phyloP scores from a whole-genome alignment of 2,888 invertebrate genomes.

The Cataglyphis albicans region DNA sequence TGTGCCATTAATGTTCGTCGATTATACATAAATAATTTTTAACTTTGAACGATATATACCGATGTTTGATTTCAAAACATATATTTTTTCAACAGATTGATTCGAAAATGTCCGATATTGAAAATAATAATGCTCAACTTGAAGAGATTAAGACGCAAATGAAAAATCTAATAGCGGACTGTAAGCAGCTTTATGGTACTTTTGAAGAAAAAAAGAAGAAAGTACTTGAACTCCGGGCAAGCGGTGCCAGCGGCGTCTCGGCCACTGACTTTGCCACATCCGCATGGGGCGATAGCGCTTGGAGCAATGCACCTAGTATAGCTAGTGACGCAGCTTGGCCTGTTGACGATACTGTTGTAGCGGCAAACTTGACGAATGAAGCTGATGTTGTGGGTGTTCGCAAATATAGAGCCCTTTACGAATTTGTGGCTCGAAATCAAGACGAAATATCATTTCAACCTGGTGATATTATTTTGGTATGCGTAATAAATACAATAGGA shows the following conservation, averaged over 20 bases:
- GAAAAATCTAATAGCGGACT: conserved; percentile 89
- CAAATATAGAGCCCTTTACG: conserved; percentile 96
- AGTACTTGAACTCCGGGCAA: conserved; percentile 88
- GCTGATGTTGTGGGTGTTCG: conserved; percentile 87
- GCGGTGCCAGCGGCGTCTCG: conserved; percentile 85
- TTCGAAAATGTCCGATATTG: conserved; percentile 92
- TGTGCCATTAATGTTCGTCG: background rate
- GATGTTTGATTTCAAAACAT: conserved; percentile 5
- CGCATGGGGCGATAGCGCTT: conserved; percentile 89
- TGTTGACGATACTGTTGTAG: conserved; percentile 77
- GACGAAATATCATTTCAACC: conserved; percentile 98
- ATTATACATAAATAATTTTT: background rate
- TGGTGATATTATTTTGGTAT: conserved; percentile 95
- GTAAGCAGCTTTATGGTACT: conserved; percentile 89
- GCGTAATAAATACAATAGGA: background rate
- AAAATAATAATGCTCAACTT: conserved; percentile 92
- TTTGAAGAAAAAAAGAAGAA: conserved; percentile 90
- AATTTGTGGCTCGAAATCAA: conserved; percentile 95
- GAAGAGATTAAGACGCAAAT: conserved; percentile 91
- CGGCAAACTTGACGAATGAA: conserved; percentile 82
- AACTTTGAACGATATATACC: background rate
- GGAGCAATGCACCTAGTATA: conserved; percentile 86
- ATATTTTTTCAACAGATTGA: conserved; percentile 87
- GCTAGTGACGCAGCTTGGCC: conserved; percentile 86
- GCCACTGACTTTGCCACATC: conserved; percentile 85